Conservation (phyloP, 1,140 invertebrate species). For the Protaetia brevitarsis region DNA sequence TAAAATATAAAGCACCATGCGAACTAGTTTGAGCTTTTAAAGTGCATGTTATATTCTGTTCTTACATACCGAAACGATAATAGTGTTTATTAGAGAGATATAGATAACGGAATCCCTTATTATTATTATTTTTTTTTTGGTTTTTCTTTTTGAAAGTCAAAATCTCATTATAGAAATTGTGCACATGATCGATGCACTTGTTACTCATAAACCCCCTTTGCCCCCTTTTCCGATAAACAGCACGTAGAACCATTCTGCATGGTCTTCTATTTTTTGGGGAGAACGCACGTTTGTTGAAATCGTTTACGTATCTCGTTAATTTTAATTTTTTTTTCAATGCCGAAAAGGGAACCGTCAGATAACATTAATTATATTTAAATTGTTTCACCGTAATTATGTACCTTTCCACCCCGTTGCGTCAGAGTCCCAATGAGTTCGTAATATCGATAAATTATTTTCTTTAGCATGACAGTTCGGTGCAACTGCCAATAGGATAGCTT, state of each 20-base stretch:
- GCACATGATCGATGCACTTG: constrained; percentile 39
- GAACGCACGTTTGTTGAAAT: constrained; percentile 33
- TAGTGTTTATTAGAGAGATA: constrained; percentile 8
- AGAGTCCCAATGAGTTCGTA: no score
- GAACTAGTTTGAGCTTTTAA: constrained; percentile 8
- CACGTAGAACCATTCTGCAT: constrained; percentile 40
- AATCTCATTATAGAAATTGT: constrained; percentile 33
- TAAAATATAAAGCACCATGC: not conserved
- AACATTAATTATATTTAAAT: no score
- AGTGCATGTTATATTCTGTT: constrained; percentile 26
- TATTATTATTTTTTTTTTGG: not conserved
- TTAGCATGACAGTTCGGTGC: no score
- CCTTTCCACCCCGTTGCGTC: no score
- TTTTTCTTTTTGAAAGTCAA: not conserved
- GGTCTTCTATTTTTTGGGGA: constrained; percentile 38
- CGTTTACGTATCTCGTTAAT: not conserved
- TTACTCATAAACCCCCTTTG: no score
- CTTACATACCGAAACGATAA: no score
- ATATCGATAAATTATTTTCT: no score
- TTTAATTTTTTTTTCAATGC: constrained; percentile 27
- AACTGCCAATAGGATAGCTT: no score
- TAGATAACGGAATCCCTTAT: no score
- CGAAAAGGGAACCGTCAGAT: no score
- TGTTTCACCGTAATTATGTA: no score
- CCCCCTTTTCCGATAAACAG: no score